A percentile compares a stretch with the other conserved stretches of the same genome.
Conservation (phyloP, 1,140 invertebrate genomes). For the Drosophila kepulauana region DNA sequence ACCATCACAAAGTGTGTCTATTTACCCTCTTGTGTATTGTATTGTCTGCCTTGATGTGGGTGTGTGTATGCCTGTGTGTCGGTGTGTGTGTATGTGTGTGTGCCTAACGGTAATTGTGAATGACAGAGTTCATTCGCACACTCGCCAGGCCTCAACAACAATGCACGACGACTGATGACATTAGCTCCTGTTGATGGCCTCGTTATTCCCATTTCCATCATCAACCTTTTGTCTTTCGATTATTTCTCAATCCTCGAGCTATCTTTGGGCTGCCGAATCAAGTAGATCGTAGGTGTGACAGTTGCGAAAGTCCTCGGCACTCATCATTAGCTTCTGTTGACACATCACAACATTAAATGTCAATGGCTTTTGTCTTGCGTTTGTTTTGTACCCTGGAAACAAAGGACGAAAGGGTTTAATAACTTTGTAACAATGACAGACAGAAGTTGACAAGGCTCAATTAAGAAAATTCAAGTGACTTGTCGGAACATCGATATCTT, state of each 20-base stretch:
- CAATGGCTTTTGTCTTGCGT: neutral
- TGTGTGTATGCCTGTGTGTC: conserved; percentile 10
- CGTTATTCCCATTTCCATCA: conserved; percentile 34
- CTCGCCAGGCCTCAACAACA: conserved; percentile 36
- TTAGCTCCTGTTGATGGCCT: conserved; percentile 52
- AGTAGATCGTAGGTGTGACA: conserved; percentile 9
- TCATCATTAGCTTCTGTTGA: neutral
- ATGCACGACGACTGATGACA: conserved; percentile 42
- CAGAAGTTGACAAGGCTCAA: no score
- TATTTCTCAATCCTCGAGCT: conserved; percentile 14
- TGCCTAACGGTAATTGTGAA: conserved; percentile 73
- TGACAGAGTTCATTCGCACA: conserved; percentile 32
- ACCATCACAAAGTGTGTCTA: conserved; percentile 51
- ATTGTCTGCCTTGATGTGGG: neutral
- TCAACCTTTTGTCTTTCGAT: conserved; percentile 5
- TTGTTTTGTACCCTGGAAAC: neutral
- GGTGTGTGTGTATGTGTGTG: conserved; percentile 29
- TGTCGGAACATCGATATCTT: no score
- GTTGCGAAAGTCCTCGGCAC: neutral
- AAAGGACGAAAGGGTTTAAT: neutral
- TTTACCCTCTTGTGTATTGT: conserved; percentile 36
- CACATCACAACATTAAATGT: neutral
- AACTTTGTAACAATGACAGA: no score
- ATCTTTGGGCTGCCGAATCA: conserved; percentile 9
- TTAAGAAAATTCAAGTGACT: no score